A percentile compares a stretch with the other conserved stretches of the same genome.
Conservation (phyloP, 2,113 vertebrate genomes). For the Neoarius graeffei region DNA sequence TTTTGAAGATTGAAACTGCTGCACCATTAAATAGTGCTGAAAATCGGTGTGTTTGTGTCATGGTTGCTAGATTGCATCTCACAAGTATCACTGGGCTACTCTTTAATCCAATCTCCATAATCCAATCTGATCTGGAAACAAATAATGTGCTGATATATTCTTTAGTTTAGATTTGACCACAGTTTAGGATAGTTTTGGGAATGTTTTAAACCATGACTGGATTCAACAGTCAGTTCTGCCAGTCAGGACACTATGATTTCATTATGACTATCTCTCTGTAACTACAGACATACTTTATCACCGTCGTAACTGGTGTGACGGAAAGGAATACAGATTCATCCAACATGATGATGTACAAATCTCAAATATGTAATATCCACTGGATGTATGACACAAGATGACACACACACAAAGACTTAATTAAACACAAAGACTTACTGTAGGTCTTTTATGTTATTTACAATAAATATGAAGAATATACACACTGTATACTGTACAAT, state of each 20-base stretch:
- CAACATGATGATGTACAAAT: background rate
- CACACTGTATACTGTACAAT: slow-evolving; percentile 38
- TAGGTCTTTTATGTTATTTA: slow-evolving; percentile 58
- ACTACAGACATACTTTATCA: background rate
- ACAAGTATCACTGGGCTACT: background rate
- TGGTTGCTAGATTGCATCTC: background rate
- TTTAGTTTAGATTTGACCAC: background rate
- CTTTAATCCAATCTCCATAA: background rate
- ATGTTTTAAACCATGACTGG: background rate
- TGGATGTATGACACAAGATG: background rate
- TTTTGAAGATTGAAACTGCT: background rate
- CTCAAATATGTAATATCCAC: background rate
- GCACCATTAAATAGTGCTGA: background rate
- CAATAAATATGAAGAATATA: slow-evolving; percentile 54
- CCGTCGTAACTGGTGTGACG: background rate
- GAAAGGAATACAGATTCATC: background rate
- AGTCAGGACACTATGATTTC: background rate
- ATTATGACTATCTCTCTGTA: background rate
- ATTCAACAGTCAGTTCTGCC: background rate
- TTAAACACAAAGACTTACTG: slow-evolving; percentile 28
- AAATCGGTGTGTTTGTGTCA: background rate
- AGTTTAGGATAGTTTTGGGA: background rate
- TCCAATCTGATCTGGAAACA: background rate
- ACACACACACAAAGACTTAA: slow-evolving; percentile 19
- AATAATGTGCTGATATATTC: background rate